Evolutionary conservation across 2,113 vertebrate genomes (phyloP).

Genomic region (cat (Felis catus)): F.catus_Fca126_mat1.0 CM031416.1:22697501-22698000

Average conservation of each 20-base stretch:
- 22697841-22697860: neutral
- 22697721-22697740: neutral
- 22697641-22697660: accelerated
- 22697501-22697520: neutral
- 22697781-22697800: constrained; percentile 39
- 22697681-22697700: too few relatives aligned
- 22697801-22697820: neutral
- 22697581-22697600: too few relatives aligned
- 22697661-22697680: neutral
- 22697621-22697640: neutral
- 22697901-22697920: constrained; percentile 54
- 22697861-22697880: constrained; percentile 58
- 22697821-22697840: neutral
- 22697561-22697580: too few relatives aligned
- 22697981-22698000: constrained; percentile 86
- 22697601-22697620: neutral
- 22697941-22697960: constrained; percentile 79
- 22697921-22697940: constrained; percentile 69
- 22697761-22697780: neutral
- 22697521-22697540: accelerated
- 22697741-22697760: neutral
- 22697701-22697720: neutral
- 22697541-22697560: neutral
- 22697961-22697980: constrained; percentile 87
- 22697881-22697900: constrained; percentile 56